phyloP scores from a whole-genome alignment of 1,140 invertebrate species.

The Lordiphosa collinella region DNA sequence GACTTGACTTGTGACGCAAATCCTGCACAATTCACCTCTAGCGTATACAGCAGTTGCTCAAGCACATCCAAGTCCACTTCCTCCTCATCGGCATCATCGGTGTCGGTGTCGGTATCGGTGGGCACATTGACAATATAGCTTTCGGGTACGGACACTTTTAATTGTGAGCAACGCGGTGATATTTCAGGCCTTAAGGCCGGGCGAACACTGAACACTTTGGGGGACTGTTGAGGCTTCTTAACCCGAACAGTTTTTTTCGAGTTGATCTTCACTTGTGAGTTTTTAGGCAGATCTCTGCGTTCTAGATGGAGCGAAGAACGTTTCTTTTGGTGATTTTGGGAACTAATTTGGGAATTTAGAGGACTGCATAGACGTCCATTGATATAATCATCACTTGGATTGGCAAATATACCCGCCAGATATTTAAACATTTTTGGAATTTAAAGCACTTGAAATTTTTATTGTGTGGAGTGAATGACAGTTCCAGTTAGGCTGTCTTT shows the following conservation, averaged over 20 bases:
- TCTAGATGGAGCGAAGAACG: too few relatives aligned
- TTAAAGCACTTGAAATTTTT: too few relatives aligned
- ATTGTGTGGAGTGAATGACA: background rate
- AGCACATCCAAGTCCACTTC: background rate
- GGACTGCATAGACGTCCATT: background rate
- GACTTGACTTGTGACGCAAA: too few relatives aligned
- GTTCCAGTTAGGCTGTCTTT: too few relatives aligned
- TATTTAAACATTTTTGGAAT: slow-evolving; percentile 4
- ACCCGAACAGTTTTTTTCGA: background rate
- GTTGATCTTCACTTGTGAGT: background rate
- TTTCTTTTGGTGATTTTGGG: background rate
- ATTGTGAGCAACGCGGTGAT: background rate
- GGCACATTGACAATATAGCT: slow-evolving; percentile 10
- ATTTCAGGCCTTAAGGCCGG: background rate
- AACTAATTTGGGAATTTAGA: background rate
- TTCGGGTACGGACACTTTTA: background rate
- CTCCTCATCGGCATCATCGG: background rate
- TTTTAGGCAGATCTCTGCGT: background rate
- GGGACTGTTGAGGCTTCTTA: background rate
- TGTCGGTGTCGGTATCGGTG: background rate
- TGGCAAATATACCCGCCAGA: slow-evolving; percentile 1
- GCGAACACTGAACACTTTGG: background rate
- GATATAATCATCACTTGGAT: slow-evolving; percentile 1
- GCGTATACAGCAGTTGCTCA: background rate
- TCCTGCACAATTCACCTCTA: background rate